Percentiles rank a stretch among this genome's conserved stretches.
These are phyloP conservation scores for Rhabditophanes sp. DNA, from an alignment of 2,888 invertebrate genomes.

Conservation along the genomic window DNA sequence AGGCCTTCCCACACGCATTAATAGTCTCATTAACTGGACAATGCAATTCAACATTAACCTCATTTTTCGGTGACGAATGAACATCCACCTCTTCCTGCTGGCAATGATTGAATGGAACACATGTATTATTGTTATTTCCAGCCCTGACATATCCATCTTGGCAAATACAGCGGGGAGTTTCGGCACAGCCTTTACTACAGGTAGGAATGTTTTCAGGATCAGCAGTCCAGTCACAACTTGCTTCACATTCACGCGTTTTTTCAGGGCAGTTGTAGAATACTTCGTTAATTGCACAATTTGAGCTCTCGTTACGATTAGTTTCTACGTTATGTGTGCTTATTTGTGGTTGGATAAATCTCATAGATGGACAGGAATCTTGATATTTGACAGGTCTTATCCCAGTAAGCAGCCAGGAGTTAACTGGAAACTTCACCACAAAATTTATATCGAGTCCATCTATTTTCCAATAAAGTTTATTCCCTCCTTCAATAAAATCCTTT, in stretches of 20 bases:
- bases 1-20: slow-evolving; percentile 38
- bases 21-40: slow-evolving; percentile 37
- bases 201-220: slow-evolving; percentile 22
- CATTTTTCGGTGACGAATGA: slow-evolving; percentile 2
- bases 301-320: too few species aligned
- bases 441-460: too few species aligned
- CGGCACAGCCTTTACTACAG: slow-evolving; percentile 17
- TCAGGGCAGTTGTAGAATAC: slow-evolving; percentile 35
- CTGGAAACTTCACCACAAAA: too few species aligned
- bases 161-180: slow-evolving; percentile 24
- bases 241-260: slow-evolving; percentile 31
- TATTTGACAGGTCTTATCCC: too few species aligned
- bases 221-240: slow-evolving; percentile 39
- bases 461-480: too few species aligned
- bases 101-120: slow-evolving; percentile 39
- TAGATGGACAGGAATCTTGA: too few species aligned
- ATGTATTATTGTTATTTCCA: slow-evolving; percentile 23
- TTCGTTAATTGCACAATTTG: slow-evolving; percentile 38
- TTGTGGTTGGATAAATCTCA: too few species aligned
- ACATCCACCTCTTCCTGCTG: slow-evolving; percentile 13
- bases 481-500: too few species aligned
- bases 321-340: too few species aligned
- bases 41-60: slow-evolving; percentile 6
- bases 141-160: slow-evolving; percentile 33
- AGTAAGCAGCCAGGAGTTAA: too few species aligned